These are phyloP conservation scores for Semaprochilodus insignis DNA, from an alignment of 2,797 vertebrate species.

Conservation along the genomic window DNA sequence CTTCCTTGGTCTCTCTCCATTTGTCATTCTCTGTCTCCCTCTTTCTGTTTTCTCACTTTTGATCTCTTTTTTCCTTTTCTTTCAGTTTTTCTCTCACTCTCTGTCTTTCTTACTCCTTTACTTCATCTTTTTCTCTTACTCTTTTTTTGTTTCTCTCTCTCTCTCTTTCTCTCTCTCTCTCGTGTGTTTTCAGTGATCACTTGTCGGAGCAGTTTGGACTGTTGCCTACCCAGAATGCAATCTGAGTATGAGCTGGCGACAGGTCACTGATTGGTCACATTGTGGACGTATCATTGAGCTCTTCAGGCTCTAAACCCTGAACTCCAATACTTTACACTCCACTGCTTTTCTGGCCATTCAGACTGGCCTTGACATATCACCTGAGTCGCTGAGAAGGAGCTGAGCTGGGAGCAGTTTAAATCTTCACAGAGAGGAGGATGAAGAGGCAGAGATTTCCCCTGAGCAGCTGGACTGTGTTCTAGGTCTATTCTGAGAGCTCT, in stretches of 20 bases:
- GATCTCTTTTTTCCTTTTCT: no score
- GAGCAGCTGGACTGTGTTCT: neutral
- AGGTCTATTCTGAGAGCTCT: no score
- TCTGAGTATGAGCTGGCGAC: neutral
- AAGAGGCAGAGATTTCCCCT: no score
- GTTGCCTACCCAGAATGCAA: conserved; percentile 11
- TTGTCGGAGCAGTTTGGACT: conserved; percentile 27
- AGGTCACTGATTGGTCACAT: neutral
- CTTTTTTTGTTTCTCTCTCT: no score
- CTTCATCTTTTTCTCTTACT: neutral
- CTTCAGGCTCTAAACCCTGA: neutral
- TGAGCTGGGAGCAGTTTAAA: neutral
- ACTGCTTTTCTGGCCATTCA: neutral
- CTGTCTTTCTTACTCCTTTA: neutral
- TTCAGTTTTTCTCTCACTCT: no score
- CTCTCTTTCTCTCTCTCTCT: neutral
- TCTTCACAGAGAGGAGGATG: neutral
- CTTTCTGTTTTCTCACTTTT: no score
- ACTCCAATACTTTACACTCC: neutral
- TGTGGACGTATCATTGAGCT: neutral
- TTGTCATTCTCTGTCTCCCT: no score
- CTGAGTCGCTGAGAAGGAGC: neutral
- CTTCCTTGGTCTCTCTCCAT: no score
- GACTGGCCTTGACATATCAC: neutral
- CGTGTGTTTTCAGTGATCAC: neutral